Conservation (phyloP, 1,140 invertebrate species). For the Oreohelix idahoensis region DNA sequence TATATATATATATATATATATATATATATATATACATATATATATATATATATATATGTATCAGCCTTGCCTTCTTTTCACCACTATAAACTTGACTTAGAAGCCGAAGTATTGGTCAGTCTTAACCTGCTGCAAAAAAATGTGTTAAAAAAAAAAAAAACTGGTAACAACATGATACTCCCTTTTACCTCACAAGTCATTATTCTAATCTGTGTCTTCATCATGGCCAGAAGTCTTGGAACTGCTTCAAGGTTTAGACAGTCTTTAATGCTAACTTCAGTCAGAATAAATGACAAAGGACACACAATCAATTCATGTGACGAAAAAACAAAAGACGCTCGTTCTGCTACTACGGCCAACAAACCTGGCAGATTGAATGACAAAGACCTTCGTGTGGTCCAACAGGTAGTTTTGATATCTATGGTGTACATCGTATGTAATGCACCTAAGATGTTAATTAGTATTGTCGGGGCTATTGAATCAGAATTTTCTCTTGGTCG, state of each 20-base stretch:
- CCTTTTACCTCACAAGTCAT: conserved; percentile 13
- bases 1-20: too few relatives aligned
- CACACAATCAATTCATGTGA: not conserved
- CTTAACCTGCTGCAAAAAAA: too few relatives aligned
- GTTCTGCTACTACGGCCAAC: not conserved
- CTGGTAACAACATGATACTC: not conserved
- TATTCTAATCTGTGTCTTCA: not conserved
- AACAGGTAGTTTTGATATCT: conserved; percentile 5
- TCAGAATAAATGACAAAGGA: not conserved
- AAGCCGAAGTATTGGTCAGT: too few relatives aligned
- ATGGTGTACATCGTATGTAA: not conserved
- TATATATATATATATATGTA: too few relatives aligned
- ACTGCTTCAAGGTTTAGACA: not conserved
- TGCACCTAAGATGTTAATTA: not conserved
- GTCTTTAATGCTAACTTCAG: not conserved
- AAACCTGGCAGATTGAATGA: not conserved
- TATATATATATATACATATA: too few relatives aligned
- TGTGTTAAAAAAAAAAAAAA: too few relatives aligned
- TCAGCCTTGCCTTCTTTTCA: too few relatives aligned
- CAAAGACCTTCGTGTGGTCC: conserved; percentile 10
- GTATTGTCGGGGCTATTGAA: not conserved
- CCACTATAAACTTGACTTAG: too few relatives aligned
- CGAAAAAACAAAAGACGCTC: not conserved
- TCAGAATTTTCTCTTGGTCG: not conserved
- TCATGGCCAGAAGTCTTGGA: not conserved